phyloP scores from a whole-genome alignment of 2,888 invertebrate genomes.

The Lasius fuliginosus region DNA sequence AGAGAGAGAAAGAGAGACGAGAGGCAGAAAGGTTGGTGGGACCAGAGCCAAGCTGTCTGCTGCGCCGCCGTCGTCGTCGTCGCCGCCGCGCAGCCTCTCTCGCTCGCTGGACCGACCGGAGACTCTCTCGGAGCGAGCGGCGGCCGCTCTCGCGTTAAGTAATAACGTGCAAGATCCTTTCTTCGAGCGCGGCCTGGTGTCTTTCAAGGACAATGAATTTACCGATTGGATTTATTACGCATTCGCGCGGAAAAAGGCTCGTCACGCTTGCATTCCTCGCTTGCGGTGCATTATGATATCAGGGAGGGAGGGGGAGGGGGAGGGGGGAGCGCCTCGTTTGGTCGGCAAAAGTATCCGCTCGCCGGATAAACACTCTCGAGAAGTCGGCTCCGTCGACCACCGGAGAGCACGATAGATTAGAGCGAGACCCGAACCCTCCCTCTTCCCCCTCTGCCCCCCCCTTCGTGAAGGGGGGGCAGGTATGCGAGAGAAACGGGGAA shows the following conservation, averaged over 20 bases:
- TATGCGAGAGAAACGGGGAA: slow-evolving; percentile 19
- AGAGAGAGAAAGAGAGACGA: slow-evolving; percentile 52
- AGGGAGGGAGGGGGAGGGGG: slow-evolving; percentile 4
- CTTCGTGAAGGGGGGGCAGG: neutral
- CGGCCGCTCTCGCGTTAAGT: slow-evolving; percentile 44
- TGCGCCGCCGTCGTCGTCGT: slow-evolving; percentile 46
- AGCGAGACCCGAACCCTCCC: neutral
- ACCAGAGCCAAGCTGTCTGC: slow-evolving; percentile 85
- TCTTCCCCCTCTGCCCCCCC: too few relatives aligned
- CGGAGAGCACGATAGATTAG: slow-evolving; percentile 4
- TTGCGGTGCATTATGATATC: slow-evolving; percentile 35
- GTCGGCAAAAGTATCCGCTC: slow-evolving; percentile 27
- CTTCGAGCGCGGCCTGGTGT: slow-evolving; percentile 65
- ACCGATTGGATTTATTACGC: slow-evolving; percentile 39
- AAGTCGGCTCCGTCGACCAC: slow-evolving; percentile 19
- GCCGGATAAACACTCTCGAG: slow-evolving; percentile 14
- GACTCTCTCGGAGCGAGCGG: neutral
- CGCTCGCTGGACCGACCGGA: slow-evolving; percentile 69
- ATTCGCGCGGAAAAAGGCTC: slow-evolving; percentile 59
- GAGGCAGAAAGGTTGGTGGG: slow-evolving; percentile 81
- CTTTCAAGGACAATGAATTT: slow-evolving; percentile 66
- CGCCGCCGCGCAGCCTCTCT: slow-evolving; percentile 63
- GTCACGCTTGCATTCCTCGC: slow-evolving; percentile 58
- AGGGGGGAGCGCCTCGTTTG: neutral
- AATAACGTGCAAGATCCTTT: slow-evolving; percentile 57